Conservation (phyloP, 2,888 invertebrate genomes). For the Cabera pusaria region DNA sequence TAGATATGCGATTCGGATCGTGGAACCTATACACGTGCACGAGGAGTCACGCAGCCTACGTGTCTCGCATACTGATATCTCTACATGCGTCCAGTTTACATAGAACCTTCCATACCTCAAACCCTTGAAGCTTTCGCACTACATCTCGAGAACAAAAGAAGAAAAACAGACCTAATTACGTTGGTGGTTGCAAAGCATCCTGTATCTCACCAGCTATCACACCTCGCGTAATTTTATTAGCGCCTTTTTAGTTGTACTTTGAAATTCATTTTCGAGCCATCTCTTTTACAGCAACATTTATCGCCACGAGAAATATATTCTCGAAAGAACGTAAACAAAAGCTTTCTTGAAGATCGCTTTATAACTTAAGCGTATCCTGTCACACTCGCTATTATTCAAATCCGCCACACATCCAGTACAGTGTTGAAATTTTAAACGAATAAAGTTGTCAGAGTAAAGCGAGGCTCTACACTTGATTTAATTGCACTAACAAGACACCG, state of each 20-base stretch:
- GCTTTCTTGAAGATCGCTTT: background rate
- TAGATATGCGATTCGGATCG: conserved; percentile 49
- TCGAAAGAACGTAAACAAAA: no score
- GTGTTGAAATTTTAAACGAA: conserved; percentile 41
- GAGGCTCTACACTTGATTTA: conserved; percentile 46
- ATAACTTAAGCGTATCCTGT: background rate
- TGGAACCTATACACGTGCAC: conserved; percentile 59
- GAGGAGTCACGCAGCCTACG: conserved; percentile 61
- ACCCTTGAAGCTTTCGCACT: conserved; percentile 28
- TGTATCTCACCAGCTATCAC: conserved; percentile 44
- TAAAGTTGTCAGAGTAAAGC: conserved; percentile 39
- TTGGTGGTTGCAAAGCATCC: conserved; percentile 42
- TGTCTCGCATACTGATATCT: conserved; percentile 50
- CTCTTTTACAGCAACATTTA: background rate
- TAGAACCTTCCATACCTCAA: conserved; percentile 37
- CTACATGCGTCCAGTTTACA: conserved; percentile 45
- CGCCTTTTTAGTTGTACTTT: conserved; percentile 24
- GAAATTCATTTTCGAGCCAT: conserved; percentile 24
- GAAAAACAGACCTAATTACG: conserved; percentile 34
- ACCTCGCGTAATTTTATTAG: conserved; percentile 35
- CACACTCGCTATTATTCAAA: conserved; percentile 28
- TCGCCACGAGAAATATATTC: no score
- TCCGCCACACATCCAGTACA: conserved; percentile 23
- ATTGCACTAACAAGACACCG: conserved; percentile 61
- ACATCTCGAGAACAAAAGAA: conserved; percentile 19